A percentile compares a stretch with the other conserved stretches of the same genome.
phyloP scores from a whole-genome alignment of 2,797 vertebrate genomes.

The Poeciliopsis presidionis region DNA sequence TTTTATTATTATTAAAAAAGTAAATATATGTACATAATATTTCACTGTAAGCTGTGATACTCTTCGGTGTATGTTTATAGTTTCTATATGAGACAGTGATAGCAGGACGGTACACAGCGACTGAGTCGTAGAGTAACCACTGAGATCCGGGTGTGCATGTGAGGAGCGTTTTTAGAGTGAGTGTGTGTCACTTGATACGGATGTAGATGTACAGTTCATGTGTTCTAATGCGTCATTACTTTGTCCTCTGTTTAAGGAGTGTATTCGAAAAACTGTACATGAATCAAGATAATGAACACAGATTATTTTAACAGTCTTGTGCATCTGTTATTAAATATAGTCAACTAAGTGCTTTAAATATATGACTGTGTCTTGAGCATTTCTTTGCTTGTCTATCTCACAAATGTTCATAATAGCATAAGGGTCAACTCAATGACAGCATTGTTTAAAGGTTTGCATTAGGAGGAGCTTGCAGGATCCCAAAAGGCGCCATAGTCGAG shows the following conservation, averaged over 20 bases:
- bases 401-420: constrained; percentile 12
- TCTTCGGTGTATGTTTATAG: constrained; percentile 82
- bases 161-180: constrained; percentile 50
- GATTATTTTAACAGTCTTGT: constrained; percentile 76
- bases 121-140: constrained; percentile 89
- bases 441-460: constrained; percentile 43
- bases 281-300: constrained; percentile 80
- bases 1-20: constrained; percentile 18
- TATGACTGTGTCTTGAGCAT: constrained; percentile 6
- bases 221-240: constrained; percentile 45
- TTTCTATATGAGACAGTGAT: constrained; percentile 84
- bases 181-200: constrained; percentile 56
- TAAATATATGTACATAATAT: constrained; percentile 90
- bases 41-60: constrained; percentile 86
- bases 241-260: constrained; percentile 71
- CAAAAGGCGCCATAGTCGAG: constrained; percentile 61
- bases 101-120: constrained; percentile 84
- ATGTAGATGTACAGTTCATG: constrained; percentile 76
- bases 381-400: neutral
- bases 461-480: constrained; percentile 52
- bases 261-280: constrained; percentile 75
- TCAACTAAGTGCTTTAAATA: constrained; percentile 53
- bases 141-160: constrained; percentile 80
- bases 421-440: constrained; percentile 59
- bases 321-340: constrained; percentile 71